Evolutionary conservation across 2,888 invertebrate species (phyloP).

Genomic region (Criorhina ranunculi): DNA sequence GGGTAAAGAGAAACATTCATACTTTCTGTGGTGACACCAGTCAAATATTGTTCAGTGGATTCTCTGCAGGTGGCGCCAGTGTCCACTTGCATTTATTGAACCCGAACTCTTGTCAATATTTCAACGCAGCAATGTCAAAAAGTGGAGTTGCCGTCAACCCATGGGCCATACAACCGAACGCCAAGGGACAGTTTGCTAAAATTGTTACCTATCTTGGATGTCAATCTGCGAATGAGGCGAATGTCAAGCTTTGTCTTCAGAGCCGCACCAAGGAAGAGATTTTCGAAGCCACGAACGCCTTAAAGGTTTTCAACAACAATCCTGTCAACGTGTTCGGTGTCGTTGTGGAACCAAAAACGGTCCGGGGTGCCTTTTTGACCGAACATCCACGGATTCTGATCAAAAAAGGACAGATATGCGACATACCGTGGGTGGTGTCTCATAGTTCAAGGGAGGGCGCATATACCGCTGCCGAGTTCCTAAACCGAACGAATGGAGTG

Average conservation of each 20-base stretch:
- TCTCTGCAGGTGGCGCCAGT: constrained; percentile 90
- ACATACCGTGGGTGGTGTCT: constrained; percentile 88
- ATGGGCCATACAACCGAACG: constrained; percentile 50
- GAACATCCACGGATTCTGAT: constrained; percentile 87
- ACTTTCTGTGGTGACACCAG: constrained; percentile 89
- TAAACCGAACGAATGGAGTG: constrained; percentile 81
- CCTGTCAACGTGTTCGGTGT: constrained; percentile 90
- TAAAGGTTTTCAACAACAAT: constrained; percentile 86
- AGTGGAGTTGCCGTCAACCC: constrained; percentile 76
- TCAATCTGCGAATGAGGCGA: constrained; percentile 78
- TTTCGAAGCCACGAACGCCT: constrained; percentile 84
- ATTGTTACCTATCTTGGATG: neutral
- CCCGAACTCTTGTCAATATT: constrained; percentile 85
- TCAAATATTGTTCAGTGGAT: constrained; percentile 88
- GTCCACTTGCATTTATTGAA: constrained; percentile 89
- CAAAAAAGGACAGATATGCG: constrained; percentile 86
- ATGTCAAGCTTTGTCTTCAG: constrained; percentile 88
- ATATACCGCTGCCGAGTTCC: constrained; percentile 86
- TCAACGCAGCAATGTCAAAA: constrained; percentile 65
- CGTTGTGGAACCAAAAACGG: constrained; percentile 86
- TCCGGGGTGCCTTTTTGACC: constrained; percentile 87
- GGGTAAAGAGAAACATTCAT: constrained; percentile 88
- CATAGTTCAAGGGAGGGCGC: constrained; percentile 89
- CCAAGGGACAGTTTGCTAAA: neutral
- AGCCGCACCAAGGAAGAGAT: constrained; percentile 87